Percentiles rank a stretch among this genome's conserved stretches.
Conservation (phyloP, 2,888 invertebrate genomes). For the Apodemia hepburni region DNA sequence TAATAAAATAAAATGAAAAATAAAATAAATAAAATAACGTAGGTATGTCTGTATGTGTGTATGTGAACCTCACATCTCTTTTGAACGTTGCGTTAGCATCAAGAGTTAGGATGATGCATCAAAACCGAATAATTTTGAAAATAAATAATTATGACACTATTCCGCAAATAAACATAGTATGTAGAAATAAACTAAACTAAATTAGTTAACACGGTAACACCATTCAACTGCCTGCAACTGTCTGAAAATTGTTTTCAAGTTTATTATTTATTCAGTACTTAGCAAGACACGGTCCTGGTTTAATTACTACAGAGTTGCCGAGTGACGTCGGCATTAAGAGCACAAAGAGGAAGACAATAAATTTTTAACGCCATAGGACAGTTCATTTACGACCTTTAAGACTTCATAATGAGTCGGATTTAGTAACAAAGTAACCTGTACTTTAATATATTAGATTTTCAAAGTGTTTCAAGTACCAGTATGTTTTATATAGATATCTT, state of each 20-base stretch:
- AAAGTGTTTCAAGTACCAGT: neutral
- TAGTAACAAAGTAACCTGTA: neutral
- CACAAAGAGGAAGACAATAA: slow-evolving; percentile 56
- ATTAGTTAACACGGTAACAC: slow-evolving; percentile 1
- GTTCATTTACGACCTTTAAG: slow-evolving; percentile 55
- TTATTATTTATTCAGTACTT: slow-evolving; percentile 40
- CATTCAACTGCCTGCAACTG: slow-evolving; percentile 2
- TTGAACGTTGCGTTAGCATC: too few relatives aligned
- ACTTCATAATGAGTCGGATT: slow-evolving; percentile 17
- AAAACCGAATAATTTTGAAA: too few relatives aligned
- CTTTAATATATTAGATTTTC: neutral
- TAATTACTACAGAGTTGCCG: slow-evolving; percentile 39
- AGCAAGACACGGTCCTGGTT: slow-evolving; percentile 36
- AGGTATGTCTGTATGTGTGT: too few relatives aligned
- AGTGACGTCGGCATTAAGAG: slow-evolving; percentile 53
- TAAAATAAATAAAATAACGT: too few relatives aligned
- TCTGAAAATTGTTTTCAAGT: slow-evolving; percentile 31
- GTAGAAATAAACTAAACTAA: neutral
- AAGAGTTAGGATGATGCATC: too few relatives aligned
- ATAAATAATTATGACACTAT: too few relatives aligned
- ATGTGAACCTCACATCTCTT: too few relatives aligned
- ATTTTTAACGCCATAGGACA: slow-evolving; percentile 69
- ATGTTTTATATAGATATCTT: too few relatives aligned
- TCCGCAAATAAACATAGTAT: too few relatives aligned
- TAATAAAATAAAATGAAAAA: too few relatives aligned